Evolutionary conservation across 2,888 invertebrate species (phyloP), one percentile per base, ranked within the genome.

Genomic region (Eristalis pertinax): DNA sequence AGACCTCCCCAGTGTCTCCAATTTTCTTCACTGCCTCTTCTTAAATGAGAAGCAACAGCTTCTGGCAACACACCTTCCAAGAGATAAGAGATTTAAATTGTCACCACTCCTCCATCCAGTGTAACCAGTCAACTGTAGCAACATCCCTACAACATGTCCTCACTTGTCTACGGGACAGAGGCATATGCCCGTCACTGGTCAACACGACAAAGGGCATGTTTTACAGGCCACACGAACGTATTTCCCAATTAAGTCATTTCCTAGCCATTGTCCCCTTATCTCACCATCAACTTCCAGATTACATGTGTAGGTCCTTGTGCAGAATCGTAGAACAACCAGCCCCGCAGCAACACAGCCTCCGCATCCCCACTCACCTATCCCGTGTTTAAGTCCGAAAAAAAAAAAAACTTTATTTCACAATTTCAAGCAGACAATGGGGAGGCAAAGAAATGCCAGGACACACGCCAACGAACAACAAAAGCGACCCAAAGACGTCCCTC

Each of bases 391-490:
- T 38, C 38, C 13, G 38, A 38, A 38, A 38, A 38, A 38, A 38
- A 13, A 38, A 38, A 38, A 38, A 38, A 38, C 13, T 50, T 50
- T 8, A 8, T 7, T 50, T 50, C 19, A 19, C 50, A 50, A 19
- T 19, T 50, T 50, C 8, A 19, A 50, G 50, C 50, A 50, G 50
- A 50, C 50, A 50, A 50, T 19, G 19, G 19, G 50, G 50, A 64
- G 43, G 64, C 13, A 19, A 50, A 50, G 50, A 50, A 15, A 56
- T 35, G 56, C 26, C 10, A 56, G 64, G 64, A 35, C 50, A 56
- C 22, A 64, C 50, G 35, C 32, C 64, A 56, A 8, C 22, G 19
- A 10, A 56, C 15, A 74, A 67, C 56, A 75, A 74, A 74, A 56
- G 64, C 35, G 38, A 65, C 26, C 50, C 32, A 22, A n/a, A 74